Percentiles rank a stretch among this genome's conserved stretches.
Evolutionary conservation across 2,113 vertebrate species (phyloP).

Genomic region (Lota lota): DNA sequence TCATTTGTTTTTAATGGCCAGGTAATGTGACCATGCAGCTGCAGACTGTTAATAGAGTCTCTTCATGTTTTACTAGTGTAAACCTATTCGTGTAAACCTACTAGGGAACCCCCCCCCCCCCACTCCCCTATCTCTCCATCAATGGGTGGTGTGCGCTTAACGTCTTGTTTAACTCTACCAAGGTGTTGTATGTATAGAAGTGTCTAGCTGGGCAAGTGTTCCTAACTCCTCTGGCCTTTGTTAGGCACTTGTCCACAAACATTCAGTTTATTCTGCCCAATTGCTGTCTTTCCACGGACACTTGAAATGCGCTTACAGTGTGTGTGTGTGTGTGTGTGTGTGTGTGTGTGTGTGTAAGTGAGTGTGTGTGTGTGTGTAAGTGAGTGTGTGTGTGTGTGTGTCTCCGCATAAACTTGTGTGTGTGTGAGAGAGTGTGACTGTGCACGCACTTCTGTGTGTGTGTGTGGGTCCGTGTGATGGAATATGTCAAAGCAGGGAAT

Average conservation of each 20-base stretch:
- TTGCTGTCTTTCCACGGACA: slow-evolving; percentile 16
- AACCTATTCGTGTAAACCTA: neutral
- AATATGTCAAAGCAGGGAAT: slow-evolving; percentile 31
- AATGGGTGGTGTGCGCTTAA: slow-evolving; percentile 46
- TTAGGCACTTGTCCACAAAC: slow-evolving; percentile 38
- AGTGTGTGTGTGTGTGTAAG: slow-evolving; percentile 13
- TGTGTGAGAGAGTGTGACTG: slow-evolving; percentile 4
- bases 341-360: slow-evolving; percentile 21
- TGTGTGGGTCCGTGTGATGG: slow-evolving; percentile 26
- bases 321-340: neutral
- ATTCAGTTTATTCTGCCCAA: neutral
- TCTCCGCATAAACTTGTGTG: slow-evolving; percentile 2
- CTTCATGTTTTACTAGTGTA: slow-evolving; percentile 50
- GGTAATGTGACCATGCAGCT: slow-evolving; percentile 57
- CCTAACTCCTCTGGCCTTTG: slow-evolving; percentile 46
- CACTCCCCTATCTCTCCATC: slow-evolving; percentile 30
- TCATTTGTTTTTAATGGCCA: slow-evolving; percentile 38
- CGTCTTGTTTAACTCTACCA: slow-evolving; percentile 54
- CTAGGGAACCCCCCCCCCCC: slow-evolving; percentile 15
- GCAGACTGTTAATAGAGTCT: slow-evolving; percentile 66
- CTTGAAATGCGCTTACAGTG: too few species aligned
- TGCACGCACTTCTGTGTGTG: neutral
- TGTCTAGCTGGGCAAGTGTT: slow-evolving; percentile 52
- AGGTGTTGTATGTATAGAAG: slow-evolving; percentile 51
- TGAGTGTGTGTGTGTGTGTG: slow-evolving; percentile 3